Base-by-base conservation (phyloP, 1,140 invertebrate species). In the Sarcophaga peregrina region DNA sequence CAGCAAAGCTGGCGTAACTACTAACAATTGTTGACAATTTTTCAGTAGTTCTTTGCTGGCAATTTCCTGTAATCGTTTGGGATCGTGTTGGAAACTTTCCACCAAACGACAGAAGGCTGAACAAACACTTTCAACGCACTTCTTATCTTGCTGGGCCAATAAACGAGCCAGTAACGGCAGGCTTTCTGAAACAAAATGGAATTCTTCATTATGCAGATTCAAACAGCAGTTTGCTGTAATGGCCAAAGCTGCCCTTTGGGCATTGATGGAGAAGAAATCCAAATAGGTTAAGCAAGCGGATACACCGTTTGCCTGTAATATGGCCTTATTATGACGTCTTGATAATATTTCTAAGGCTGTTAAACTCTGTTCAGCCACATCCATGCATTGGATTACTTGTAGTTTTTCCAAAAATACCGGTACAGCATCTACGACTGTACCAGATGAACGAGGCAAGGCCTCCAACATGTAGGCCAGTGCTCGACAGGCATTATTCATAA, bases 401-500 rank as follows among this genome's bases (percentile, higher is more conserved):
- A 99, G 92, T 91, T 99, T 98, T 91, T 98, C 96, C 25, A 98
- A 91, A 91, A 98, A 98, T 8, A 97, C 96, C 5, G 98, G 98
- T 47, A 99, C 96, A 20, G 98, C 98, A 86, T 99, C 97, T 4
- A 98, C 97, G 10, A 99, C 97, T 17, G 99, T 96, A 7, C 97
- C 96, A 46, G 98, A 98, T 13, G 98, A 98, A 54, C 98, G 94
- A 0, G 98, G 98, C 80, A 99, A 88, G 5, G 98, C 98, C 91
- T 99, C 98, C 95, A 99, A 97, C 98, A 99, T 99, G 90, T 99
- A 99, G 0, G 98, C 99, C 11, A 99, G 92, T 8, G 98, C 98
- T 74, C 98, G 95, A 91, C 98, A 99, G 0, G 98, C 98, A 91
- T 99, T 97, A 89, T 99, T 98, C 98, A 99, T 99, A 93, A 99